Evolutionary conservation across 2,113 vertebrate species (phyloP).

Genomic region (Callipepla californica): DNA sequence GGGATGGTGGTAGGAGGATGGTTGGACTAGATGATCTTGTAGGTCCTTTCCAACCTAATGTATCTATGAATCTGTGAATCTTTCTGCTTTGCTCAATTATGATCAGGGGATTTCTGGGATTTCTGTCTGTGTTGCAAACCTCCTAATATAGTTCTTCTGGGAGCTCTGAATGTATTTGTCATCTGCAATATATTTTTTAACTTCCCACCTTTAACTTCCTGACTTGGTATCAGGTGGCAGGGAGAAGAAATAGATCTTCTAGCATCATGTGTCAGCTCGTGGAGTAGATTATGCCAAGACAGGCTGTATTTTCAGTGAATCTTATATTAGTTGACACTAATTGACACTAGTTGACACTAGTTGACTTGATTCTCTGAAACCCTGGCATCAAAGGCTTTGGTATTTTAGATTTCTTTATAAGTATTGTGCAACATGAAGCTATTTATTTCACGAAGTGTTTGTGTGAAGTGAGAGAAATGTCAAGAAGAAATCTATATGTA

Average conservation of each 20-base stretch:
- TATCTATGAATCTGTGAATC: neutral
- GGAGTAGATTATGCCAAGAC: neutral
- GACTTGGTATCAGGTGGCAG: neutral
- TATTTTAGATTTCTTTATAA: neutral
- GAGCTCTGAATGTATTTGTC: neutral
- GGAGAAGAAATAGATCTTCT: neutral
- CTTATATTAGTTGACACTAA: neutral
- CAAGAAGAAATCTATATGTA: neutral
- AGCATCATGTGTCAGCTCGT: neutral
- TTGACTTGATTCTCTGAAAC: neutral
- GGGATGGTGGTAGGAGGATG: too few species aligned
- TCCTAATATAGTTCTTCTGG: neutral
- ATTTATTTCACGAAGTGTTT: neutral
- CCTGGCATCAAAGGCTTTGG: neutral
- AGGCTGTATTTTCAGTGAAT: neutral
- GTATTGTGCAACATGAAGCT: neutral
- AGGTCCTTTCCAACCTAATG: too few species aligned
- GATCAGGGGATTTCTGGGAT: neutral
- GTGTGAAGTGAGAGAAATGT: neutral
- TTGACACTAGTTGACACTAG: too few species aligned
- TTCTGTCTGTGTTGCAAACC: neutral
- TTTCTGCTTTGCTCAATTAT: rapidly evolving
- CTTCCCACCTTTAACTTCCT: neutral
- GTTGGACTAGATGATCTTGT: too few species aligned
- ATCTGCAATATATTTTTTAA: neutral